phyloP scores from a whole-genome alignment of 30 jellyfish, hydroid and myxozoan genomes.

The Mastigias papua region DNA sequence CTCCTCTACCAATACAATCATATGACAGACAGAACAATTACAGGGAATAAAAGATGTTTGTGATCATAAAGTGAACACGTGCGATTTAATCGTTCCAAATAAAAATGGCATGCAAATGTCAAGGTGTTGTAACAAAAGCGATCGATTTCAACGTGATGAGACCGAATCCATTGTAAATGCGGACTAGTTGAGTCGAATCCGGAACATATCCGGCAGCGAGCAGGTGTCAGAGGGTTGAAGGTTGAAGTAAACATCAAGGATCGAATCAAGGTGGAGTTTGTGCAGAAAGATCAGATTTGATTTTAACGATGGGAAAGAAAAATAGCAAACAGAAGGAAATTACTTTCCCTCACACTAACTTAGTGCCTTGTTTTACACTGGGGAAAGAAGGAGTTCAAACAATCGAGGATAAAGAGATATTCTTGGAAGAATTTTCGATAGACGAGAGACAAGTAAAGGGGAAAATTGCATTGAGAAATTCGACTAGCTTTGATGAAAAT shows the following conservation, averaged over 20 bases:
- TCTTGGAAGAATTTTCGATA: slow-evolving; percentile 5
- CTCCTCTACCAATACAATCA: too few relatives aligned
- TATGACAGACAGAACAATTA: too few relatives aligned
- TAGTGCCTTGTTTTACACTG: slow-evolving; percentile 43
- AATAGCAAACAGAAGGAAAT: slow-evolving; percentile 32
- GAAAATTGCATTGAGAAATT: neutral
- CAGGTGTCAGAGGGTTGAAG: neutral
- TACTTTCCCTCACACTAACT: slow-evolving; percentile 5
- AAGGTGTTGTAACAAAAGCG: too few relatives aligned
- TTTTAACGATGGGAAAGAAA: slow-evolving; percentile 19
- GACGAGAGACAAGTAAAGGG: slow-evolving; percentile 50
- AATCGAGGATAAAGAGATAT: neutral
- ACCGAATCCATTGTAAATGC: neutral
- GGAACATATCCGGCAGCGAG: neutral
- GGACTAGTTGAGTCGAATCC: neutral
- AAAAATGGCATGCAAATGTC: too few relatives aligned
- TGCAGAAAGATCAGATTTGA: neutral
- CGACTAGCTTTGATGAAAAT: slow-evolving; percentile 1
- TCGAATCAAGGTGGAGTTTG: neutral
- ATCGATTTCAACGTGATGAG: neutral
- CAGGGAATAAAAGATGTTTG: too few relatives aligned
- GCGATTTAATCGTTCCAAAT: too few relatives aligned
- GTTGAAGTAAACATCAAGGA: neutral
- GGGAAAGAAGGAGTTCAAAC: neutral
- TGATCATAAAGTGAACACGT: too few relatives aligned